These are phyloP conservation scores for Physocephala rufipes DNA, from an alignment of 2,888 invertebrate genomes.

Conservation along the genomic window DNA sequence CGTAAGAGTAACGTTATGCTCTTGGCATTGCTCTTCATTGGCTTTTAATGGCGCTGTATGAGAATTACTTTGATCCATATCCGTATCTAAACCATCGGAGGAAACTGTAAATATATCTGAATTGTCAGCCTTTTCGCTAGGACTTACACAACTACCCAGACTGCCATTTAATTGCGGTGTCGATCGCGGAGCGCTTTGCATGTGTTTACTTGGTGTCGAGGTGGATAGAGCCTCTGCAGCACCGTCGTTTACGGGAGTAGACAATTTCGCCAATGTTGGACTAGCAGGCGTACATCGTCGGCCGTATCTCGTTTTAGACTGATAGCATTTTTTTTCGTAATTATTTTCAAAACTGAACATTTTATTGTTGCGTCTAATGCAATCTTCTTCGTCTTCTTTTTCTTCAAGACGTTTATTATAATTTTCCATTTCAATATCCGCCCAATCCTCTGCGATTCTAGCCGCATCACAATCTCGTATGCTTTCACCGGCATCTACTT, in stretches of 20 bases:
- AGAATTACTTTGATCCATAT: slow-evolving; percentile 62
- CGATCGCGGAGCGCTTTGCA: slow-evolving; percentile 46
- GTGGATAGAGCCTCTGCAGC: slow-evolving; percentile 51
- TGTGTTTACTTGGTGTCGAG: slow-evolving; percentile 49
- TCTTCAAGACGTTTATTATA: slow-evolving; percentile 49
- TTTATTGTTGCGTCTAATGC: not conserved
- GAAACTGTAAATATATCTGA: slow-evolving; percentile 65
- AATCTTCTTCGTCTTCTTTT: slow-evolving; percentile 40
- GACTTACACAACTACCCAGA: slow-evolving; percentile 61
- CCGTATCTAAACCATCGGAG: slow-evolving; percentile 64
- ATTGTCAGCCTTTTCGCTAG: slow-evolving; percentile 63
- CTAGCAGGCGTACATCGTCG: slow-evolving; percentile 37
- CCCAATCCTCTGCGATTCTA: slow-evolving; percentile 50
- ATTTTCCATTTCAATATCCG: slow-evolving; percentile 43
- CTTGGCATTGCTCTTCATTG: slow-evolving; percentile 47
- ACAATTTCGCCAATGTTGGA: slow-evolving; percentile 47
- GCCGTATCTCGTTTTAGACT: slow-evolving; percentile 40
- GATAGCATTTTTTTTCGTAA: slow-evolving; percentile 52
- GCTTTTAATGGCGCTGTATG: slow-evolving; percentile 45
- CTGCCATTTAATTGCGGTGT: slow-evolving; percentile 60
- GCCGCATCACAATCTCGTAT: slow-evolving; percentile 48
- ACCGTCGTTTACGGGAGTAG: slow-evolving; percentile 37
- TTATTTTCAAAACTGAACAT: slow-evolving; percentile 25
- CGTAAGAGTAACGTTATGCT: slow-evolving; percentile 48
- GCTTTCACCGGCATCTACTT: slow-evolving; percentile 47